Conservation (phyloP, 2,888 invertebrate species). For the Nasonia oneida region DNA sequence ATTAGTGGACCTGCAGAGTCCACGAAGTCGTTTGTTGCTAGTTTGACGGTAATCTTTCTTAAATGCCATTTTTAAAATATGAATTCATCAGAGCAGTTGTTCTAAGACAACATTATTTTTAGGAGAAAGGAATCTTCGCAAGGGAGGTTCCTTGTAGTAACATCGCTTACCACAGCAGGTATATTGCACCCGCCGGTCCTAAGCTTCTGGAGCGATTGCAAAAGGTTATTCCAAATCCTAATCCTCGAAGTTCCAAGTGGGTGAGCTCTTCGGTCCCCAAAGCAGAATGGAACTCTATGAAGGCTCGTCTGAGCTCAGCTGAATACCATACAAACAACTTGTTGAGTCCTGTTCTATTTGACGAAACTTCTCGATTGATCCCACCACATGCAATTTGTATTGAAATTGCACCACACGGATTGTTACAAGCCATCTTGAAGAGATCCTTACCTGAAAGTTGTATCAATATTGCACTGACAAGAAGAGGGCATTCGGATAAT, state of each 20-base stretch:
- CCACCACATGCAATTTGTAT: conserved; percentile 90
- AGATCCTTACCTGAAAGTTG: conserved; percentile 86
- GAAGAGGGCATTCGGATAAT: conserved; percentile 81
- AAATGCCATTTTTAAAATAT: not conserved
- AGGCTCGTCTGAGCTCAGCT: conserved; percentile 86
- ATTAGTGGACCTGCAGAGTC: conserved; percentile 91
- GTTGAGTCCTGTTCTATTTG: conserved; percentile 86
- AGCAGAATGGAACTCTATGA: conserved; percentile 84
- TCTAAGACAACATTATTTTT: conserved; percentile 61
- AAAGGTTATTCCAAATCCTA: conserved; percentile 84
- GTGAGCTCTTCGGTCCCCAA: conserved; percentile 90
- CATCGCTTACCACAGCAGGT: conserved; percentile 94
- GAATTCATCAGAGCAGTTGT: no score
- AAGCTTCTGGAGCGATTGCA: conserved; percentile 84
- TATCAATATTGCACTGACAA: conserved; percentile 88
- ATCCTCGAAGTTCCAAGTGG: conserved; percentile 88
- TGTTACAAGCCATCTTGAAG: conserved; percentile 92
- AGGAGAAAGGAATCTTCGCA: conserved; percentile 88
- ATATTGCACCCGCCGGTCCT: conserved; percentile 88
- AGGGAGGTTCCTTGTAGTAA: conserved; percentile 91
- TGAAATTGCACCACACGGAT: conserved; percentile 94
- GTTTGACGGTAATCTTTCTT: conserved; percentile 77
- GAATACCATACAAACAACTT: conserved; percentile 94
- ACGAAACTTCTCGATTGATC: conserved; percentile 89
- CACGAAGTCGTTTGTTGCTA: conserved; percentile 84